Conservation (phyloP, 1,140 invertebrate species). For the Heliconius nattereri region DNA sequence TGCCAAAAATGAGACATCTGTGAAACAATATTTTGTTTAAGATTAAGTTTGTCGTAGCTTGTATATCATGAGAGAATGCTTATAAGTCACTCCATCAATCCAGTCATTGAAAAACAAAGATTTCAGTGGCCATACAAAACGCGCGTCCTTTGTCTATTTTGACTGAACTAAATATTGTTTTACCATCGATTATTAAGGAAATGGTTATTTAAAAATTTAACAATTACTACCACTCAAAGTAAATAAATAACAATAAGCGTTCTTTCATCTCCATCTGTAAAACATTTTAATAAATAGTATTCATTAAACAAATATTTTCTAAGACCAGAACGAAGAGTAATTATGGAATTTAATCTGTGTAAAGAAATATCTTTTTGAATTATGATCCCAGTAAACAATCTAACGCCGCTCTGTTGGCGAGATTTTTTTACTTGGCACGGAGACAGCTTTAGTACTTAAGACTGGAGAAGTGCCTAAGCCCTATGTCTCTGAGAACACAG, state of each 20-base stretch:
- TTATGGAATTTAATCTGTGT: constrained; percentile 25
- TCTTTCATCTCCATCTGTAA: not conserved
- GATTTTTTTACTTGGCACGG: constrained; percentile 34
- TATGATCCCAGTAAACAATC: constrained; percentile 50
- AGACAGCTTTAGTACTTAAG: constrained; percentile 16
- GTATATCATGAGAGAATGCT: no score
- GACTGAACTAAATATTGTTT: no score
- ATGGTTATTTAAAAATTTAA: not conserved
- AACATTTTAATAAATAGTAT: constrained; percentile 26
- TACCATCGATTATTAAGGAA: no score
- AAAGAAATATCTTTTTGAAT: constrained; percentile 44
- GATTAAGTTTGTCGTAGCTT: not conserved
- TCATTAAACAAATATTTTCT: not conserved
- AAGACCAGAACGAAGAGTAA: constrained; percentile 36
- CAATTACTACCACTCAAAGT: not conserved
- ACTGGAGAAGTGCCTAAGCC: constrained; percentile 26
- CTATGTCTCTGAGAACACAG: constrained; percentile 37
- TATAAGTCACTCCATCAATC: no score
- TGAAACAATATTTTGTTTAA: not conserved
- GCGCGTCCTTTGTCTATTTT: no score
- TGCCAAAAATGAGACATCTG: not conserved
- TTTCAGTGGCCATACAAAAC: no score
- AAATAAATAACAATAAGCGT: not conserved
- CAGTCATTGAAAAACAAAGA: no score
- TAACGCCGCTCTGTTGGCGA: constrained; percentile 42